A percentile compares a stretch with the other conserved stretches of the same genome.
Evolutionary conservation across 2,888 invertebrate genomes (phyloP).

Genomic region (Aspidapion aeneum): DNA sequence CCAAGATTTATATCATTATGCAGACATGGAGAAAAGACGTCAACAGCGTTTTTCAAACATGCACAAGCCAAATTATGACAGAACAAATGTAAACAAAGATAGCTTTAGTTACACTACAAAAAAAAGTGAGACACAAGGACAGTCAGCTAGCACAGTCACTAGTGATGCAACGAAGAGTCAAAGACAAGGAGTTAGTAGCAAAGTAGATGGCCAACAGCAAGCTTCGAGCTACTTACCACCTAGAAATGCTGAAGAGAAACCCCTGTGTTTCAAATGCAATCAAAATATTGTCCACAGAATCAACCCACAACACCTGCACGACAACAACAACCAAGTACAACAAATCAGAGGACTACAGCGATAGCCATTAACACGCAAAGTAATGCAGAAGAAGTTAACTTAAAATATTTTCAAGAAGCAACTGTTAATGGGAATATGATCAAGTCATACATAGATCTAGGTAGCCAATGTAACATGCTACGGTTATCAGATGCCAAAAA

Average conservation of each 20-base stretch:
- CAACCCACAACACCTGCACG: background rate
- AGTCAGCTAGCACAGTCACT: background rate
- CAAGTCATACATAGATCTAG: conserved; percentile 2
- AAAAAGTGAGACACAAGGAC: background rate
- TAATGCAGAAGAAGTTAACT: background rate
- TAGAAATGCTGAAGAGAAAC: background rate
- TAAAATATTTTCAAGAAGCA: conserved; percentile 4
- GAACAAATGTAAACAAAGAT: background rate
- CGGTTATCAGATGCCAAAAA: background rate
- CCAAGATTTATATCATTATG: background rate
- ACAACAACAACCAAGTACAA: background rate
- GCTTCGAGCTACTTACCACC: background rate
- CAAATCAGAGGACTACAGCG: conserved; percentile 1
- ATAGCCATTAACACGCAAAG: background rate
- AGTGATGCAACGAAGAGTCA: background rate
- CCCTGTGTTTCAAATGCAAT: background rate
- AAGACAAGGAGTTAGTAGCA: background rate
- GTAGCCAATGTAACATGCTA: background rate
- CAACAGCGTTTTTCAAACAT: background rate
- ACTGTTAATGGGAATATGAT: background rate
- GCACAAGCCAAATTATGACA: background rate
- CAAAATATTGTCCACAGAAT: background rate
- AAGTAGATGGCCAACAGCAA: background rate
- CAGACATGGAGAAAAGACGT: background rate
- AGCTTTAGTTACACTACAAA: background rate